Percentiles rank a stretch among this genome's conserved stretches.
Conservation (phyloP, 1,140 invertebrate genomes). For the Bathynomus jamesi region DNA sequence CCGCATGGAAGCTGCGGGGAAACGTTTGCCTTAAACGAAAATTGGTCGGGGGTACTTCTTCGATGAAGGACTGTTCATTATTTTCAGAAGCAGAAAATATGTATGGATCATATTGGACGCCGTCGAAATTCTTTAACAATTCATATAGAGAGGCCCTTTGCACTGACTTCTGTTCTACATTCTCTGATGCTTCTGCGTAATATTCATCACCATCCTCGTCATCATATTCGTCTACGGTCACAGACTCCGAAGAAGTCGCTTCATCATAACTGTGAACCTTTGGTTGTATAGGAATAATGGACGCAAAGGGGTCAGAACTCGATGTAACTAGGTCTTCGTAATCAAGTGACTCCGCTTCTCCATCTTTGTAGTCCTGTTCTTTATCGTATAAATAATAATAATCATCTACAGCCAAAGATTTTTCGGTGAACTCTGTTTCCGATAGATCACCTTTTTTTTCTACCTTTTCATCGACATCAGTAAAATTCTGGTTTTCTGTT, state of each 20-base stretch:
- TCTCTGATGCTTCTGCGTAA: not conserved
- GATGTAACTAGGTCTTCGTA: not conserved
- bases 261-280: not conserved
- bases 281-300: not conserved
- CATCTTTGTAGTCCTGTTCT: not conserved
- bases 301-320: not conserved
- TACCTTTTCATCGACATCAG: not conserved
- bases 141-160: not conserved
- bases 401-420: not conserved
- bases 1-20: not conserved
- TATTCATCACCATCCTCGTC: not conserved
- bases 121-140: not conserved
- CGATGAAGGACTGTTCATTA: not conserved
- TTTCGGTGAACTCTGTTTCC: not conserved
- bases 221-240: not conserved
- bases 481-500: no score
- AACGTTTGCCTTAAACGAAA: not conserved
- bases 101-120: not conserved
- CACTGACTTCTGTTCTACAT: not conserved
- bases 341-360: not conserved
- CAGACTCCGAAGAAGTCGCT: not conserved
- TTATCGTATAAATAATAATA: not conserved
- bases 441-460: not conserved
- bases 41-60: not conserved
- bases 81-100: not conserved